Conservation (phyloP, 2,888 invertebrate species). For the Eurois occulta region DNA sequence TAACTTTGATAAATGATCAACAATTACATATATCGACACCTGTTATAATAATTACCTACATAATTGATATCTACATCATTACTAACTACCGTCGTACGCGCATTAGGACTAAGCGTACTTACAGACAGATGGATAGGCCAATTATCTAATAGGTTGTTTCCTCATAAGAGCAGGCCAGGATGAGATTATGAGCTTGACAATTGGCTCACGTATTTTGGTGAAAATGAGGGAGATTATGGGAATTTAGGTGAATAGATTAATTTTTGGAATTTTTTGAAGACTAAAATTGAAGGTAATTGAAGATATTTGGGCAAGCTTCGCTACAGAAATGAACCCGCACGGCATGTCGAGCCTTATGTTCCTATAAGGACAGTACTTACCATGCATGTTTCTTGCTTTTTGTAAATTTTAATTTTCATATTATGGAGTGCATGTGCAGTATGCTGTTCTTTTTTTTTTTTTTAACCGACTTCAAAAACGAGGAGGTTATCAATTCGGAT, state of each 20-base stretch:
- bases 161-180: constrained; percentile 56
- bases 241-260: background rate
- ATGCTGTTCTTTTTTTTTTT: no score
- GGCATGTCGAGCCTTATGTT: no score
- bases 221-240: background rate
- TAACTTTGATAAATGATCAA: background rate
- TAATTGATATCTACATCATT: constrained; percentile 37
- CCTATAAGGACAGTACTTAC: background rate
- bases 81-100: constrained; percentile 27
- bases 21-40: constrained; percentile 35
- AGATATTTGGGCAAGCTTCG: background rate
- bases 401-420: background rate
- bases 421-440: background rate
- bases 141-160: constrained; percentile 72
- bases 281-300: background rate
- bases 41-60: constrained; percentile 7
- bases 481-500: no score
- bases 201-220: constrained; percentile 20
- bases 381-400: background rate
- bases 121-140: constrained; percentile 47
- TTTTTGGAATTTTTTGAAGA: background rate
- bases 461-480: no score
- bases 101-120: constrained; percentile 22
- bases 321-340: background rate
- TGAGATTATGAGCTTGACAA: constrained; percentile 27